A percentile compares a stretch with the other conserved stretches of the same genome.
Conservation (phyloP, 1,140 invertebrate species). For the Tachypleus tridentatus region DNA sequence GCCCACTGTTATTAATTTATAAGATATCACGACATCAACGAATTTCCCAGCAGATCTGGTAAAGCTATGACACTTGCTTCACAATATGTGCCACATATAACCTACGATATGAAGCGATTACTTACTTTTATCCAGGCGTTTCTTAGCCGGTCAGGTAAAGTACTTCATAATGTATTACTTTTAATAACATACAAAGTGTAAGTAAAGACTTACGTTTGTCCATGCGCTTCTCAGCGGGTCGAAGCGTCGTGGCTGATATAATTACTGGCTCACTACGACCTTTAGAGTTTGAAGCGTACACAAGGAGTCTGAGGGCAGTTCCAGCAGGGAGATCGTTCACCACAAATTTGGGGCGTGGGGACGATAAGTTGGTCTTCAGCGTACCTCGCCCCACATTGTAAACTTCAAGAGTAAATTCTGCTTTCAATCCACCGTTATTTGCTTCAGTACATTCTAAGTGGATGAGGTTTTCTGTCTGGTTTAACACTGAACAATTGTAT, state of each 20-base stretch:
- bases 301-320: slow-evolving; percentile 33
- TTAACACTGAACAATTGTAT: slow-evolving; percentile 69
- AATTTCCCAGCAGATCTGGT: too few relatives aligned
- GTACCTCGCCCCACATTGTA: slow-evolving; percentile 40
- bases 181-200: too few relatives aligned
- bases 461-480: slow-evolving; percentile 66
- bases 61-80: too few relatives aligned
- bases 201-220: too few relatives aligned
- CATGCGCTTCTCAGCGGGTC: too few relatives aligned
- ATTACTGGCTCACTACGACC: slow-evolving; percentile 47
- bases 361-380: slow-evolving; percentile 13
- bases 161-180: too few relatives aligned
- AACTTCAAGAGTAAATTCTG: slow-evolving; percentile 66
- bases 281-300: slow-evolving; percentile 55
- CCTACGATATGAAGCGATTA: too few relatives aligned
- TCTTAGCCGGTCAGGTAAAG: too few relatives aligned
- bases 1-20: too few relatives aligned
- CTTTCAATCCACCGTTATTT: slow-evolving; percentile 70
- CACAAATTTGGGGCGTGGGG: slow-evolving; percentile 16
- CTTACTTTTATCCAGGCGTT: too few relatives aligned
- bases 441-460: slow-evolving; percentile 63
- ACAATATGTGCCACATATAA: too few relatives aligned
- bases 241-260: slow-evolving; percentile 17
- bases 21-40: too few relatives aligned
- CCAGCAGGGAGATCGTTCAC: slow-evolving; percentile 15